phyloP scores from a whole-genome alignment of 92 coral and sea anemone genomes.

The Pocillopora meandrina region DNA sequence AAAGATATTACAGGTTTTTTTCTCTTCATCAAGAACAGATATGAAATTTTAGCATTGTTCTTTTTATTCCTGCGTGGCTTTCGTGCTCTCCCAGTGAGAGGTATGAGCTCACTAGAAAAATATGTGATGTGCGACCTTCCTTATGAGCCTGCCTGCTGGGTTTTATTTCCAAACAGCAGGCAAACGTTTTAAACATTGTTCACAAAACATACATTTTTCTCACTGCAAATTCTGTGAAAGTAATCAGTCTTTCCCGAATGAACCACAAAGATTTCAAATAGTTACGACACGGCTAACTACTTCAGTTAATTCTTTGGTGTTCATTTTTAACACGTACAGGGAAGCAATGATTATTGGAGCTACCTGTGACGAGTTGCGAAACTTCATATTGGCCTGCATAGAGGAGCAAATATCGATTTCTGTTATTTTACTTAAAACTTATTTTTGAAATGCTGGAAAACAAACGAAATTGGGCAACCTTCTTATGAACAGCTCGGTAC shows the following conservation, averaged over 20 bases:
- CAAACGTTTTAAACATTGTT: neutral
- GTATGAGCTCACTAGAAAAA: neutral
- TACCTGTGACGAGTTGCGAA: too few relatives aligned
- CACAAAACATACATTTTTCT: neutral
- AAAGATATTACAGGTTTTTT: neutral
- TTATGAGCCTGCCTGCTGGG: constrained; percentile 4
- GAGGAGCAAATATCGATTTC: too few relatives aligned
- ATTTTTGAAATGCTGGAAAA: too few relatives aligned
- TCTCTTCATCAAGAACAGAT: neutral
- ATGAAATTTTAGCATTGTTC: neutral
- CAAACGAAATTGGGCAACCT: too few relatives aligned
- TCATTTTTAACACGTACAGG: neutral
- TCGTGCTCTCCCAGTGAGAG: neutral
- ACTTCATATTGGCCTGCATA: too few relatives aligned
- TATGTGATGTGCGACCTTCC: neutral
- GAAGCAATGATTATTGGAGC: too few relatives aligned
- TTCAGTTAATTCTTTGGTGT: neutral
- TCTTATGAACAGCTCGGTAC: too few relatives aligned
- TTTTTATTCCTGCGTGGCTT: neutral
- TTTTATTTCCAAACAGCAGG: constrained; percentile 3
- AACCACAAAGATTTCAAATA: neutral
- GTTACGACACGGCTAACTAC: too few relatives aligned
- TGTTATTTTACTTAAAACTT: too few relatives aligned
- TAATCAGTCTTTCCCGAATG: neutral
- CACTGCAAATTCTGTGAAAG: neutral